Conservation (phyloP, 2,113 vertebrate genomes). For the Pavo muticus region DNA sequence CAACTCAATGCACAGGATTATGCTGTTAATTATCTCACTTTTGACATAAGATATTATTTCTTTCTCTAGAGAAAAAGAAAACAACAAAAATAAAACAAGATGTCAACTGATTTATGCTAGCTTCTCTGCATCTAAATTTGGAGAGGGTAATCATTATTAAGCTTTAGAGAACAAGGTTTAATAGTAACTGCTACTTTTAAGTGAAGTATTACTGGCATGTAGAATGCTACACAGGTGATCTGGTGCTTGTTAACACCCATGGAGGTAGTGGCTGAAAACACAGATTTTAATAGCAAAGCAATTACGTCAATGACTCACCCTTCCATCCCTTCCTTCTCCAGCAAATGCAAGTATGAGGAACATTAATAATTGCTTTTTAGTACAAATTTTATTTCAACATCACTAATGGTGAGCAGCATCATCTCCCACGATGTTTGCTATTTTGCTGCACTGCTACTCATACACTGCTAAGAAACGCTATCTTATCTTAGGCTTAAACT, state of each 20-base stretch:
- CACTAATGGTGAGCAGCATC: not conserved
- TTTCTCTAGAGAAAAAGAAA: not conserved
- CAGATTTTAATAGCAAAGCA: not conserved
- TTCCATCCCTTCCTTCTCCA: not conserved
- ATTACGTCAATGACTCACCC: accelerated
- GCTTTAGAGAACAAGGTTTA: not conserved
- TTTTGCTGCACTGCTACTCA: not conserved
- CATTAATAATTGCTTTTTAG: not conserved
- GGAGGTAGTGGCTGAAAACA: not conserved
- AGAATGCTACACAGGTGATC: not conserved
- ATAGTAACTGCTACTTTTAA: not conserved
- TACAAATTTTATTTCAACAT: not conserved
- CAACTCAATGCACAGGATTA: accelerated
- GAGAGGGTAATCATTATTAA: not conserved
- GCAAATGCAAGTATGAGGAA: not conserved
- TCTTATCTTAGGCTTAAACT: not conserved
- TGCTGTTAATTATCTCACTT: not conserved
- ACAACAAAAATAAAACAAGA: accelerated
- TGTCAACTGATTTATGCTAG: not conserved
- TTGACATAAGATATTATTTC: not conserved
- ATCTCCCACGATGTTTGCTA: not conserved
- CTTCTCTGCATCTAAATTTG: not conserved
- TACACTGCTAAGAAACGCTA: accelerated
- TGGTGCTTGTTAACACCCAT: accelerated
- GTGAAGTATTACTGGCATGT: not conserved